These are phyloP conservation scores for Geodia barretti DNA, from an alignment of 37 sponge, comb jelly and placozoan genomes.

Conservation along the genomic window DNA sequence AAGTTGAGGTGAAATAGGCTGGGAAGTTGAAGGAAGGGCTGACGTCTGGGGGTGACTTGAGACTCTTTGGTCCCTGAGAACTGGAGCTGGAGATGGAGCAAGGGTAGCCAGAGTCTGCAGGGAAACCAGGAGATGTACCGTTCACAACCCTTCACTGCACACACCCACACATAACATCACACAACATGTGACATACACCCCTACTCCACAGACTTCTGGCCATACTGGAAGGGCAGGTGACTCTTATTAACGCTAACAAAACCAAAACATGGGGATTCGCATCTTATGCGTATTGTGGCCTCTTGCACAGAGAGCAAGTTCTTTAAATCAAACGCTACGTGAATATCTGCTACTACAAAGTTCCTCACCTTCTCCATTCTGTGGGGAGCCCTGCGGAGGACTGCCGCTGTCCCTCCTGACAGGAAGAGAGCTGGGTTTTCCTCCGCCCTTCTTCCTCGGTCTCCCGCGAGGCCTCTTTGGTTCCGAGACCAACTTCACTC, in stretches of 20 bases:
- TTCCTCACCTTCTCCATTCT: neutral
- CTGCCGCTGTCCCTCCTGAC: neutral
- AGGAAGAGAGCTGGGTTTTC: neutral
- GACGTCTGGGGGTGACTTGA: neutral
- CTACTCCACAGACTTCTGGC: too few species aligned
- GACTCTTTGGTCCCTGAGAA: neutral
- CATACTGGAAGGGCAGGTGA: too few species aligned
- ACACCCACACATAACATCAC: too few species aligned
- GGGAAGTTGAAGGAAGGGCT: neutral
- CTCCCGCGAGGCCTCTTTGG: neutral
- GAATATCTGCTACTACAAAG: too few species aligned
- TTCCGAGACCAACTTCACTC: neutral
- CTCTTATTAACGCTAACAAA: too few species aligned
- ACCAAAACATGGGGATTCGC: too few species aligned
- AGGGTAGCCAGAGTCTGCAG: constrained; percentile 31
- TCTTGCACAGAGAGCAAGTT: too few species aligned
- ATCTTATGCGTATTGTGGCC: too few species aligned
- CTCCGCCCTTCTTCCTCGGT: neutral
- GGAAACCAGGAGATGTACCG: too few species aligned
- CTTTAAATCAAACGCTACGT: too few species aligned
- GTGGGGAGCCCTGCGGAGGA: neutral
- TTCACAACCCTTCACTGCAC: too few species aligned
- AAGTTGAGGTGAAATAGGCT: neutral
- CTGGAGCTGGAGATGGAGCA: constrained; percentile 8
- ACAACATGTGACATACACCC: too few species aligned